Conservation (phyloP, 2,113 vertebrate species). For the Chelonoidis abingdonii region DNA sequence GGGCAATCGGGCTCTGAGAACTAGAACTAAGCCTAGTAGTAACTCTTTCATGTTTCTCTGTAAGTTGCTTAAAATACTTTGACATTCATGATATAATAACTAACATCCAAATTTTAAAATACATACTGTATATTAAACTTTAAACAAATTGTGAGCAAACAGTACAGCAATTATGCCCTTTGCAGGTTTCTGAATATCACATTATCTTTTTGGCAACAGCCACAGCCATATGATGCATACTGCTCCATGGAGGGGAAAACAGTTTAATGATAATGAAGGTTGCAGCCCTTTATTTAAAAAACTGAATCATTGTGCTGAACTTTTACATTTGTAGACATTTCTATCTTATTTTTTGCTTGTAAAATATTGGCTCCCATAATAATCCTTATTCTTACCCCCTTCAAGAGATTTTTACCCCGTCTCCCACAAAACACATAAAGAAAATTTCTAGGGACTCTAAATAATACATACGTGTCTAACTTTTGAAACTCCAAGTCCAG, state of each 20-base stretch:
- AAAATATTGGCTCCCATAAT: not conserved
- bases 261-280: not conserved
- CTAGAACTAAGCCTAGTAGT: not conserved
- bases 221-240: not conserved
- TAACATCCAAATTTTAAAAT: not conserved
- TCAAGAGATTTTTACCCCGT: not conserved
- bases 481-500: conserved; percentile 82
- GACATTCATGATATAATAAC: not conserved
- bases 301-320: not conserved
- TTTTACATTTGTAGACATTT: not conserved
- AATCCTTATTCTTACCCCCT: not conserved
- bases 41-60: not conserved
- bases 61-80: not conserved
- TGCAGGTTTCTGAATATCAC: not conserved
- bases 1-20: not conserved
- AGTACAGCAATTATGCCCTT: not conserved
- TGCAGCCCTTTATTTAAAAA: not conserved
- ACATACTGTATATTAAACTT: not conserved
- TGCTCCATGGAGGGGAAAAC: not conserved
- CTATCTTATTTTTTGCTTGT: not conserved
- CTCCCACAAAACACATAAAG: not conserved
- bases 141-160: not conserved
- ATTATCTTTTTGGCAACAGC: not conserved
- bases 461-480: conserved; percentile 74
- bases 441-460: not conserved